Evolutionary conservation across 2,888 invertebrate species (phyloP).

Genomic region (Acrobasis suavella): DNA sequence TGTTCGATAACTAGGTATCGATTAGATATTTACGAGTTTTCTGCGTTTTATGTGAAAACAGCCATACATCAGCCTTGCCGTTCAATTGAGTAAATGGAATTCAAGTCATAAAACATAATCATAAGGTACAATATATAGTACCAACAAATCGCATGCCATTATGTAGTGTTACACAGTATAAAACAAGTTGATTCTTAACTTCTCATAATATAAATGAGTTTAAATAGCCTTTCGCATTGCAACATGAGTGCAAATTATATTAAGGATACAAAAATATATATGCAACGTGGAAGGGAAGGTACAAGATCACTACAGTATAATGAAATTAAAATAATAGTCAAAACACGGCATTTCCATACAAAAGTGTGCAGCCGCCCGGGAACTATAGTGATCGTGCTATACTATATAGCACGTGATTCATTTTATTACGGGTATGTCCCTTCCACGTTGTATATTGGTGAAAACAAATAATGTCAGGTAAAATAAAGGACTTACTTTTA

Average conservation of each 20-base stretch:
- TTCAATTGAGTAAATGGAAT: too few relatives aligned
- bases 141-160: conserved; percentile 2
- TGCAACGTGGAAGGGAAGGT: too few relatives aligned
- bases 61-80: not conserved
- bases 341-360: too few relatives aligned
- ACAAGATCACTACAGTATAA: too few relatives aligned
- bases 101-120: not conserved
- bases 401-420: too few relatives aligned
- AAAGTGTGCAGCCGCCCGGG: too few relatives aligned
- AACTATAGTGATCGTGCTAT: too few relatives aligned
- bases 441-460: too few relatives aligned
- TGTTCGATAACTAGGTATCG: not conserved
- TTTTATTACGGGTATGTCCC: too few relatives aligned
- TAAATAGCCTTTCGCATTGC: conserved; percentile 1
- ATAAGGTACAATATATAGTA: not conserved
- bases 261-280: not conserved
- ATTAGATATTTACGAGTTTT: not conserved
- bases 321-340: too few relatives aligned
- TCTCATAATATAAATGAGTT: not conserved
- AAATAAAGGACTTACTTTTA: conserved; percentile 85
- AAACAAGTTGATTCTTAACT: not conserved
- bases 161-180: not conserved
- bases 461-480: not conserved
- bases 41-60: not conserved
- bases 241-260: not conserved